Base-by-base conservation (phyloP, 2,797 vertebrate species). In the Philypnodon macrostomus region DNA sequence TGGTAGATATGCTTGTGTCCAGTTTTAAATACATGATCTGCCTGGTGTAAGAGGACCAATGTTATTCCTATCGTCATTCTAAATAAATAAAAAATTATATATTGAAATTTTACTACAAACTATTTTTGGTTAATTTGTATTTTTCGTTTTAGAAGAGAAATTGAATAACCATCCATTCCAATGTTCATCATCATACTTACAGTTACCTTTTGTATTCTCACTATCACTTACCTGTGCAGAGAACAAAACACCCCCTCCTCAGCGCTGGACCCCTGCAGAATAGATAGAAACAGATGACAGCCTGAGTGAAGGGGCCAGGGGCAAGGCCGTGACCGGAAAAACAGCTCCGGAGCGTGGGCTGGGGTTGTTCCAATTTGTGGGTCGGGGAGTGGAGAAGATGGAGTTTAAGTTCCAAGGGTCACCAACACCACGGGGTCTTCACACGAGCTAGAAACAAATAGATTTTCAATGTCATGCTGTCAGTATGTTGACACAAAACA, bases 381-480 rank as follows among this genome's bases (percentile, higher is more conserved):
- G 44, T 48, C 40, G 29, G 2, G 26, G 39, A 50, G 56, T 26
- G 45, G 11, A 49, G 54, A 73, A 84, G 71, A 82, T 76, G 53
- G 63, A 67, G 67, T 73, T 64, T 36, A 47, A 41, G 52, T 59
- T 65, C 42, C 40, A 37, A 34, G 47, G 59, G 56, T 53, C 37
- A 5, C 39, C 35, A 0, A 31, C 15, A 3, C 13, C 54, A 64
- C 5, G 47, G 21, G 48, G 54, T 56, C 42, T 36, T 38, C 39
- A 46, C 32, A 18, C 46, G 31, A 41, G 49, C 49, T 59, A 51
- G 58, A 80, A 86, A 83, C 85, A 86, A 86, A 87, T 84, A 59
- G 53, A 81, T 81, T 87, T 81, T 87, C 73, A 81, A n/a, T 85
- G 79, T 85, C 75, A 67, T 12, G 14, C 77, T 85, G 81, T 83